Percentiles rank a stretch among this genome's conserved stretches.
These are phyloP conservation scores for Muricea muricata DNA, from an alignment of 92 coral and sea anemone genomes.

Conservation along the genomic window DNA sequence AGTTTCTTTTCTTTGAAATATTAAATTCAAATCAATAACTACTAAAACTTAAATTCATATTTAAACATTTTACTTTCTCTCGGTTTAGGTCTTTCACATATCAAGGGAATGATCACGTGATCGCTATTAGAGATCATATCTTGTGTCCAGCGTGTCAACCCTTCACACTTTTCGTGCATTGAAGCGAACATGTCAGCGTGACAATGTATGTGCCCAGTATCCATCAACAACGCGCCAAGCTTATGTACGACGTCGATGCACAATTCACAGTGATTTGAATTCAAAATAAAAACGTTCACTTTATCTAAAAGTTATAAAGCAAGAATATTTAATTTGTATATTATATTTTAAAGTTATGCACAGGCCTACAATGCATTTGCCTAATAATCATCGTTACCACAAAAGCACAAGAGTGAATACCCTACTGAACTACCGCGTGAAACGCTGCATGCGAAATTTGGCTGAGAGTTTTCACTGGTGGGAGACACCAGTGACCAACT, in stretches of 20 bases:
- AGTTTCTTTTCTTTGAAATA: too few relatives aligned
- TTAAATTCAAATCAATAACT: too few relatives aligned
- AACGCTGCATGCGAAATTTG: too few relatives aligned
- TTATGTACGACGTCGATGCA: slow-evolving; percentile 27
- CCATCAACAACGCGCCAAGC: slow-evolving; percentile 3
- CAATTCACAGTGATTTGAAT: slow-evolving; percentile 25
- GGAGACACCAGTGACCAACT: too few relatives aligned
- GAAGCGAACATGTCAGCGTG: slow-evolving; percentile 30
- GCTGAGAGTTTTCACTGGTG: too few relatives aligned
- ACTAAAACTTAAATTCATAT: too few relatives aligned
- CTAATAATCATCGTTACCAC: too few relatives aligned
- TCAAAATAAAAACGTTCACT: slow-evolving; percentile 15
- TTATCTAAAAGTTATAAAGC: not conserved
- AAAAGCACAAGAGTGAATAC: too few relatives aligned
- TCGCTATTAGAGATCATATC: slow-evolving; percentile 15
- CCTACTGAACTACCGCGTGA: too few relatives aligned
- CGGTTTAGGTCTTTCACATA: not conserved
- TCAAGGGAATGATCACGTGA: slow-evolving; percentile 17
- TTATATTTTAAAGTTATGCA: too few relatives aligned
- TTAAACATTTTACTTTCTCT: not conserved
- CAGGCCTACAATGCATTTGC: too few relatives aligned
- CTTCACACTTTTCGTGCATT: not conserved
- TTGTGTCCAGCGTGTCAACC: not conserved
- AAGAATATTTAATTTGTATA: not conserved
- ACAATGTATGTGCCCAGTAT: slow-evolving; percentile 30